A percentile compares a stretch with the other conserved stretches of the same genome.
phyloP scores from a whole-genome alignment of 2,113 vertebrate genomes.

The Hippoglossus stenolepis region DNA sequence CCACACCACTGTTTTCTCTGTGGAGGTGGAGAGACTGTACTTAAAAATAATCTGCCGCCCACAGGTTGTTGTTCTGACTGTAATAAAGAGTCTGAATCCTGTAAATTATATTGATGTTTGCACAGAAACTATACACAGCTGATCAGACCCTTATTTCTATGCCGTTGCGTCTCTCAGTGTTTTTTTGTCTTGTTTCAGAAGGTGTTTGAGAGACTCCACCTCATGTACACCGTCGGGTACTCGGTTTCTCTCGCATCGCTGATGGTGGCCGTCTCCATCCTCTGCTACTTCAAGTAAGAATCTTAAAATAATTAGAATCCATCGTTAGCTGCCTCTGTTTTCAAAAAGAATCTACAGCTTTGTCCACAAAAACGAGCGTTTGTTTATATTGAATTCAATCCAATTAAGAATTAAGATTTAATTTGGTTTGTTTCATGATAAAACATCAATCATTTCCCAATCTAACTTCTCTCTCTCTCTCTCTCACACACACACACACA shows the following conservation, averaged over 20 bases:
- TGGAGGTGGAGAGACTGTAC: too few relatives aligned
- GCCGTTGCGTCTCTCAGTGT: too few relatives aligned
- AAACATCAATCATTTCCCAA: background rate
- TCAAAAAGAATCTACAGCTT: background rate
- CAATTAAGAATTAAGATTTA: background rate
- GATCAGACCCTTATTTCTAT: background rate
- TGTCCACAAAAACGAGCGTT: background rate
- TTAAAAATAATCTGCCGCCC: too few relatives aligned
- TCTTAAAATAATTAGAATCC: background rate
- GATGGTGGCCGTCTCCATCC: conserved; percentile 87
- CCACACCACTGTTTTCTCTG: too few relatives aligned
- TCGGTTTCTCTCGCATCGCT: conserved; percentile 89
- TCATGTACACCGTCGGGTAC: conserved; percentile 93
- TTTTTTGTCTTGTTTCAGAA: conserved; percentile 76
- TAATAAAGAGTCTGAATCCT: too few relatives aligned
- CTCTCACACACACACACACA: background rate
- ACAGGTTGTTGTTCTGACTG: too few relatives aligned
- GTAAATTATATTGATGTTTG: too few relatives aligned
- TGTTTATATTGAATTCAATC: background rate
- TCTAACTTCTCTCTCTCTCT: background rate
- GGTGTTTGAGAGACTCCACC: conserved; percentile 90
- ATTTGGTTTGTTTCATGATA: background rate
- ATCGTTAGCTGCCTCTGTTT: background rate
- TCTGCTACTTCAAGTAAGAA: conserved; percentile 92
- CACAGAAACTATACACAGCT: background rate